Base-by-base conservation (phyloP, 2,113 vertebrate genomes). In the Nipponia nippon region DNA sequence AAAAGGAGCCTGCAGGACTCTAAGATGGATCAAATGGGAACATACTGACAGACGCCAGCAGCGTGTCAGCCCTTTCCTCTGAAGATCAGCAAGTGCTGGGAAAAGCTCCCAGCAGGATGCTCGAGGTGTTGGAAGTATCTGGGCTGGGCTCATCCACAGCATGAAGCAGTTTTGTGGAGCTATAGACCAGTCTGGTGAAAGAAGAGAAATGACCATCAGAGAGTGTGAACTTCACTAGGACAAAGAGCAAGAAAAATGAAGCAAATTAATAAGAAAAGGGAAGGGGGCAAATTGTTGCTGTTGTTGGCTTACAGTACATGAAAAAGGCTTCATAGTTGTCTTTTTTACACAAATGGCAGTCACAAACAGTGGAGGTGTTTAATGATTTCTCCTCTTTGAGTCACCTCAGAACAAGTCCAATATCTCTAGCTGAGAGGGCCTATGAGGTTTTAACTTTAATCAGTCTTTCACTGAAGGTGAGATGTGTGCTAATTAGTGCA, bases 41-140 rank as follows among this genome's bases (percentile, higher is more conserved):
- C 0, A 0, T 16, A 23, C 61, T 23, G 32, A 53, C 58, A 69
- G 38, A 30, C 0, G 1, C 47, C 9, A 32, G 49, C 19, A 16
- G 3, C 2, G 2, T 7, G 49, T 46, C 61, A 78, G 27, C 10
- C 18, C 16, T 67, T 62, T 58, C 38, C 34, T 52, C 38, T 69
- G 34, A 46, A 42, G 36, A 58, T 16, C 59, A 87, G 29, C 29
- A n/a, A 36, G 36, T 15, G 18, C 21, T 26, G 53, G 25, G 21
- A 27, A 69, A 70, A 90, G 34, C 23, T 21, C 52, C 38, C 40
- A 76, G 40, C 27, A 53, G 25, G 32, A 29, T 32, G 17, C 44
- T 65, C 1, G 1, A 53, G 27, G 32, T 46, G 44, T 23, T 65
- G 22, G 26, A 79, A 10, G 44, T n/a, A 15, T 10, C 49, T 61